Evolutionary conservation across 2,888 invertebrate genomes (phyloP).

Genomic region (Maniola hyperantus): DNA sequence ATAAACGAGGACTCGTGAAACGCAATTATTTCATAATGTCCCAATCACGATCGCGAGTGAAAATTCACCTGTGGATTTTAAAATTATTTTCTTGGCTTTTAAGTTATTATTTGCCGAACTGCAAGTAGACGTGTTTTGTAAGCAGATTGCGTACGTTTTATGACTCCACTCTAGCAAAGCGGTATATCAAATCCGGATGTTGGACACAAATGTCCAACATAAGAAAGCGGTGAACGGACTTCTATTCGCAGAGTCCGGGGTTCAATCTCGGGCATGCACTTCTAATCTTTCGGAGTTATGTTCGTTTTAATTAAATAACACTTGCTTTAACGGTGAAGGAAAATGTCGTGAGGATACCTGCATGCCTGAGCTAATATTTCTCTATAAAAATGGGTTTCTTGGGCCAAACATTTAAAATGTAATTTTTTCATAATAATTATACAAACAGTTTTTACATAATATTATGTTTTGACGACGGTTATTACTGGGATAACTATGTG

Average conservation of each 20-base stretch:
- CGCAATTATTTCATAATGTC: neutral
- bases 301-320: too few species aligned
- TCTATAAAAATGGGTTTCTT: neutral
- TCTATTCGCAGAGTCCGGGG: too few species aligned
- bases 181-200: slow-evolving; percentile 26
- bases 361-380: too few species aligned
- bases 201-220: neutral
- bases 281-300: too few species aligned
- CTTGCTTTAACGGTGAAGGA: too few species aligned
- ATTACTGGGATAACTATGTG: slow-evolving; percentile 13
- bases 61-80: neutral
- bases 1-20: neutral
- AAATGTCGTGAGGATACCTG: too few species aligned
- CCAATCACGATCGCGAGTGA: slow-evolving; percentile 10
- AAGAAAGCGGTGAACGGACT: neutral
- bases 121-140: slow-evolving; percentile 38
- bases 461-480: neutral
- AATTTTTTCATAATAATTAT: neutral
- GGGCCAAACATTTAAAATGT: neutral
- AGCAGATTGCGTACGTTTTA: slow-evolving; percentile 40
- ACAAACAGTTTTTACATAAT: too few species aligned
- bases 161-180: slow-evolving; percentile 26
- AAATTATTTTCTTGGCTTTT: slow-evolving; percentile 8
- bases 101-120: slow-evolving; percentile 21
- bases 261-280: too few species aligned